A percentile compares a stretch with the other conserved stretches of the same genome.
These are phyloP conservation scores for Sterna hirundo DNA, from an alignment of 2,113 vertebrate species.

Conservation along the genomic window DNA sequence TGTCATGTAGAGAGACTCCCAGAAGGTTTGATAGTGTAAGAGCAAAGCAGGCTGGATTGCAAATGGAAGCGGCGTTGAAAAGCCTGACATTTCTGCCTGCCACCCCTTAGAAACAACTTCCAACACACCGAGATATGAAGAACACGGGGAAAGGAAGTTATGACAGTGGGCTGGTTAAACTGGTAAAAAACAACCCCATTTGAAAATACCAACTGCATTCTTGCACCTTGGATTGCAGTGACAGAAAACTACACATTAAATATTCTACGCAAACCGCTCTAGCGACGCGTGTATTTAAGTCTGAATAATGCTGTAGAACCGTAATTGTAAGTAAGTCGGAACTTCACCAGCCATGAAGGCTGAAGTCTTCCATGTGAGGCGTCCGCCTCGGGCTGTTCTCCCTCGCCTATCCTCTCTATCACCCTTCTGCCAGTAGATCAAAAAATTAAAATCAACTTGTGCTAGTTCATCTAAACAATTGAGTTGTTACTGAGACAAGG, in stretches of 20 bases:
- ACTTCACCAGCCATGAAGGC: neutral
- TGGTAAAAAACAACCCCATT: neutral
- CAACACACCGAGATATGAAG: neutral
- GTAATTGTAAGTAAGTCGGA: neutral
- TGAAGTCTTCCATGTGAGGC: neutral
- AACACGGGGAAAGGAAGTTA: neutral
- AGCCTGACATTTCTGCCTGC: neutral
- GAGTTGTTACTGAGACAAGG: neutral
- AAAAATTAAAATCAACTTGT: neutral
- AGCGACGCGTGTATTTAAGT: neutral
- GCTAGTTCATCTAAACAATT: neutral
- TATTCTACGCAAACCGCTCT: neutral
- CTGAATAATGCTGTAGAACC: neutral
- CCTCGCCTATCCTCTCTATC: neutral
- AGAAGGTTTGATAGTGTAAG: slow-evolving; percentile 28
- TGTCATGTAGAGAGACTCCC: slow-evolving; percentile 31
- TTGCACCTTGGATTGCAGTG: neutral
- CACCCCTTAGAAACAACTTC: neutral
- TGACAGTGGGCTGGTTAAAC: neutral
- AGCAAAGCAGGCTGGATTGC: neutral
- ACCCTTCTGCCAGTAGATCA: neutral
- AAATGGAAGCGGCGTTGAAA: neutral
- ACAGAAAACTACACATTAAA: neutral
- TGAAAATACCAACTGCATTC: neutral
- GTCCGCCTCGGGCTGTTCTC: neutral